Base-by-base conservation (phyloP, 2,888 invertebrate genomes). In the Epistrophe grossulariae region DNA sequence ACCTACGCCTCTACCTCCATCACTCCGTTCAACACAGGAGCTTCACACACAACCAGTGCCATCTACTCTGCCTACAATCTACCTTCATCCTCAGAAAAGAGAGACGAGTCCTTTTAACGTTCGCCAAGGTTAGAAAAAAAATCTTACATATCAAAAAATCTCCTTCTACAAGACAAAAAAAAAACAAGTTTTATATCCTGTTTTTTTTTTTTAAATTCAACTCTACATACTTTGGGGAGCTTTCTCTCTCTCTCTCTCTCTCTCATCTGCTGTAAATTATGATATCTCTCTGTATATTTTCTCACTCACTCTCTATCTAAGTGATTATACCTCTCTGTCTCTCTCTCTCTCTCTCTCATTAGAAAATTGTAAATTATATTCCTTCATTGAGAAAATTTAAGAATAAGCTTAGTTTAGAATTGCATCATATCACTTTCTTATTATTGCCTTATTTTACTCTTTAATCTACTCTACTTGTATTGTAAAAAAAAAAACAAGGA, bases 61-160 rank as follows among this genome's bases (percentile, higher is more conserved):
- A 84, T 80, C 84, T 84, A 88, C 73, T 81, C 80, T 84, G 77
- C 79, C 80, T 80, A 59, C 84, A 84, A 79, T 79, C 79, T 84
- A 84, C 84, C 84, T 80, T 84, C 84, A 79, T 83, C 87, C 74
- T 88, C 84, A 71, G 50, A 68, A 77, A 85, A 87, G 87, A 88
- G 88, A 89, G 89, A 89, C 87, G 89, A 89, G 88, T 85, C 88
- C 88, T 82, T 87, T 88, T 80, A 87, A 89, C 89, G 89, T 89
- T 90, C 90, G 89, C 89, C 90, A 90, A 90, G 90, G 90, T 90
- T 90, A 90, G 90, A 87, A 78, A 70, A 76, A 81, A 72, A 60
- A 43, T 43, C 57, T 64, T 71, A 77, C 73, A 71, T 57, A 80
- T 48, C 66, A 73, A 83, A 82, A 79, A 80, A 62, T 74, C 82